phyloP scores from a whole-genome alignment of 2,888 invertebrate species.

The Euzetes globulus region DNA sequence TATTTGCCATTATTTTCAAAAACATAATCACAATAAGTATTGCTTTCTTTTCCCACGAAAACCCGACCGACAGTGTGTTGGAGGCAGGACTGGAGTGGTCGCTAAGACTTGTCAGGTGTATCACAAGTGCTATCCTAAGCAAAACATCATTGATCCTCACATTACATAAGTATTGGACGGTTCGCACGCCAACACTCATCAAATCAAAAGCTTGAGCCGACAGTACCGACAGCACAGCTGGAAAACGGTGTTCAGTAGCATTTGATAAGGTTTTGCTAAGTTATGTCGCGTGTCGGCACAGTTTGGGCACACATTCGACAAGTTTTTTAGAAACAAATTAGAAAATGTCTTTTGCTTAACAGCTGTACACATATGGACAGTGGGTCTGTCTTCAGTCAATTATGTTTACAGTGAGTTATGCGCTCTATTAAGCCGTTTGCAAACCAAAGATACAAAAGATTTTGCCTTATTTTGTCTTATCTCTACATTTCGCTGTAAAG shows the following conservation, averaged over 20 bases:
- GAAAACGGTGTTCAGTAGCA: constrained; percentile 12
- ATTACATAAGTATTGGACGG: constrained; percentile 20
- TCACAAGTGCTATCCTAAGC: constrained; percentile 25
- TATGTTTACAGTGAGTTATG: constrained; percentile 9
- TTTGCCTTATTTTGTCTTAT: neutral
- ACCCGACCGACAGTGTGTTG: neutral
- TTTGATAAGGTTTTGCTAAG: constrained; percentile 19
- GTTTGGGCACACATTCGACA: neutral
- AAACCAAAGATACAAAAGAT: neutral
- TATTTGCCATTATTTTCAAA: neutral
- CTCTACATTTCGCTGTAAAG: neutral
- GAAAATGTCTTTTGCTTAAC: neutral
- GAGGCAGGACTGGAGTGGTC: constrained; percentile 5
- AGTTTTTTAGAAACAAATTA: constrained; percentile 27
- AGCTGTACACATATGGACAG: constrained; percentile 19
- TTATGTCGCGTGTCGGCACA: constrained; percentile 20
- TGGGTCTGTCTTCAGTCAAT: neutral
- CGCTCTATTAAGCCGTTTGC: constrained; percentile 2
- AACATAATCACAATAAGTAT: constrained; percentile 22
- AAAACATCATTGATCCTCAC: constrained; percentile 15
- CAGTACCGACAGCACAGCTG: constrained; percentile 22
- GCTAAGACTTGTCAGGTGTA: constrained; percentile 23
- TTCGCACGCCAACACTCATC: constrained; percentile 21
- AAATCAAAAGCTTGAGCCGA: constrained; percentile 19
- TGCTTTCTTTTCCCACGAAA: constrained; percentile 31